Base-by-base conservation (phyloP, 1,140 invertebrate species). In the Lasioglossum albipes region DNA sequence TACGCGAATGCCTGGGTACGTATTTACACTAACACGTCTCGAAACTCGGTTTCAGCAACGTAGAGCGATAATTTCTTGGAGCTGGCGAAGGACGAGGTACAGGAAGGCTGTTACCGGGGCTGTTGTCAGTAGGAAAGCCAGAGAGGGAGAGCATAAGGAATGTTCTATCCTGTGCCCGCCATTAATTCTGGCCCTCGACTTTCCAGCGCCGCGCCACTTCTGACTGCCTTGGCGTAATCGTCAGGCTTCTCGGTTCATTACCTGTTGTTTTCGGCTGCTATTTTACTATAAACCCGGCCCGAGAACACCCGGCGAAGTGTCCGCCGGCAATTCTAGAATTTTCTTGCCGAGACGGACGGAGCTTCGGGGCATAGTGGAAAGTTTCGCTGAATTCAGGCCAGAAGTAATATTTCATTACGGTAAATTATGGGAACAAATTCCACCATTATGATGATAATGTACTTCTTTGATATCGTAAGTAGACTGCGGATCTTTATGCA, bases 91-190 rank as follows among this genome's bases (percentile, higher is more conserved):
- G 73, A 73, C 80, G 73, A 83, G 80, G 70, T 78, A 83, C 77
- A 75, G 84, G 81, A 86, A 78, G 76, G 81, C 84, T 79, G 81
- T 86, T 86, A 83, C 84, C 85, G 84, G 82, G 72, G 67, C 84
- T 71, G 84, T 87, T 84, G 85, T 86, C 85, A 81, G 76, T 75
- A 62, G 68, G 13, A 68, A 62, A 75, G 85, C 79, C 52, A 73
- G 54, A 71, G 70, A 20, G 71, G 70, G 61, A 61, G 67, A 81
- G 75, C 75, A 74, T 78, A 87, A 86, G 85, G 84, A 87, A 87
- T 72, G 76, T 45, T 76, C 82, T 67, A 45, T 81, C 80, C 81
- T 66, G 65, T 59, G 65, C 61, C 73, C 75, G 70, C 84, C 85
- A 83, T 86, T 86, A 86, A 84, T 86, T 85, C 84, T 77, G 65